These are phyloP conservation scores for Aulostomus chinensis DNA, from an alignment of 2,797 vertebrate genomes.

Conservation along the genomic window DNA sequence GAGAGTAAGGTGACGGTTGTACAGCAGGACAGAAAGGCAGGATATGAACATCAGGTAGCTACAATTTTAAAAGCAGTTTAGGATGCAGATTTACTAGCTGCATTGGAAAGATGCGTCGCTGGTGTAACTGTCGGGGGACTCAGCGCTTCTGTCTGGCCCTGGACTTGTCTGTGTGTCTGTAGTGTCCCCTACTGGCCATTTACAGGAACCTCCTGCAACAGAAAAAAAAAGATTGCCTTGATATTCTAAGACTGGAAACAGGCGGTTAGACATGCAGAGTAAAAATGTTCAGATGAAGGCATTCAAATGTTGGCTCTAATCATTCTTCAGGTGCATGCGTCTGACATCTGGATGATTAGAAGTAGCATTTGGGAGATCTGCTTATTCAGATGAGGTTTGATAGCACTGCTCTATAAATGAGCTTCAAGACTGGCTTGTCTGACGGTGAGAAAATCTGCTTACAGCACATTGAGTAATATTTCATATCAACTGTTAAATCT, in stretches of 20 bases:
- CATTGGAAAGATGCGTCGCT: slow-evolving; percentile 51
- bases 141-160: slow-evolving; percentile 10
- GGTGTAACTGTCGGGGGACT: slow-evolving; percentile 34
- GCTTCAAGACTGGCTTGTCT: too few relatives aligned
- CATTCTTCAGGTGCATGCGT: slow-evolving; percentile 31
- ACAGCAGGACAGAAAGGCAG: slow-evolving; percentile 45
- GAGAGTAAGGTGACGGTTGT: slow-evolving; percentile 33
- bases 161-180: background rate
- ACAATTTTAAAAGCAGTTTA: slow-evolving; percentile 18
- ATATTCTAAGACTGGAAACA: too few relatives aligned
- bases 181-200: slow-evolving; percentile 59
- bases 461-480: too few relatives aligned
- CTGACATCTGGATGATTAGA: background rate
- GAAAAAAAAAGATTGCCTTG: slow-evolving; percentile 1
- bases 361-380: background rate
- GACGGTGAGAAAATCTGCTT: too few relatives aligned
- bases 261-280: slow-evolving; percentile 34
- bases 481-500: background rate
- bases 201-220: slow-evolving; percentile 74
- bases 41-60: slow-evolving; percentile 5
- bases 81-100: slow-evolving; percentile 49
- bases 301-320: too few relatives aligned
- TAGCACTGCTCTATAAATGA: too few relatives aligned
- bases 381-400: background rate
- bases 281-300: too few relatives aligned